Base-by-base conservation (phyloP, 2,888 invertebrate genomes). In the Habrosyne pyritoides region DNA sequence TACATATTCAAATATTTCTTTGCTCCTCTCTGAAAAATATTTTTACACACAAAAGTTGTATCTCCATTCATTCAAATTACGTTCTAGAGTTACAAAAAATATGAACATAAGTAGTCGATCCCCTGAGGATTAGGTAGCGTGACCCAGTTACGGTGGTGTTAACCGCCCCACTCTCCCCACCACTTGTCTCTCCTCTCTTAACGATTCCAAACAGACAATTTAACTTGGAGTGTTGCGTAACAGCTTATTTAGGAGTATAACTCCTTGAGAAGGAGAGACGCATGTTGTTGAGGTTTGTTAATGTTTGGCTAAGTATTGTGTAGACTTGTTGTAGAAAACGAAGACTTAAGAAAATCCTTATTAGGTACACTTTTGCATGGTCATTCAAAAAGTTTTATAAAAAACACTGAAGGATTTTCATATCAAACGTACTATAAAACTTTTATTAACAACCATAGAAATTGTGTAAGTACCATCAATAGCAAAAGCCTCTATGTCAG, bases 111-210 rank as follows among this genome's bases (percentile, higher is more conserved):
- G 28, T 22, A 28, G 50, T 28, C 30, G 50, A 50, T 50, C 28
- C 18, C n/a, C 18, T n/a, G 24, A 10, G 58, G 58, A 55, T 59
- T 47, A 59, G 51, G 51, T 30, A 47, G 50, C 53, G 58, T 53
- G 58, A 59, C 58, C 58, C 47, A 52, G 55, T 59, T 59, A 10
- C 22, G 30, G 47, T 28, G 46, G 42, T 26, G 52, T 22, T 51
- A n/a, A 21, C 42, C 26, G 22, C 26, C 22, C 54, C 50, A 24
- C 18, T 12, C 26, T 21, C 42, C 42, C 28, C 28, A 12, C 14
- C 42, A 42, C 14, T 42, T 42, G 42, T 42, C 42, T 42, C 36
- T 18, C 33, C n/a, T 42, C 18, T 42, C 36, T 14, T 42, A 42
- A 42, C 7, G 42, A 42, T 42, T 42, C 42, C 42, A 42, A 42